phyloP scores from a whole-genome alignment of 1,140 invertebrate genomes.

The Aphelenchoides fujianensis region DNA sequence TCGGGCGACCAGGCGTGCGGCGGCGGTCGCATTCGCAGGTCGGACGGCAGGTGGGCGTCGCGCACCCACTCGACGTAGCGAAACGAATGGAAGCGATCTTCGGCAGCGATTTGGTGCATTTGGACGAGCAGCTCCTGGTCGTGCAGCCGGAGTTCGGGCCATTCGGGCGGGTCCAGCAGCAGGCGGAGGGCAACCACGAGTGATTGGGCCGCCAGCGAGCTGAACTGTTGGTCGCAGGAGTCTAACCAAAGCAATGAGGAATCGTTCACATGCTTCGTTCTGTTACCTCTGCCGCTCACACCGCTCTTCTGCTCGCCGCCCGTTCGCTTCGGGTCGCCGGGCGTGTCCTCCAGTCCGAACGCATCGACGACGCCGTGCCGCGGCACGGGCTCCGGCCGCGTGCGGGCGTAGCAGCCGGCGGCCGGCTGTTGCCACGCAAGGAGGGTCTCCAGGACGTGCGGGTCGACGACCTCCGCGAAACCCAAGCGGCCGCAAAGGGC shows the following conservation, averaged over 20 bases:
- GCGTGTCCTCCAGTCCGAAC: not conserved
- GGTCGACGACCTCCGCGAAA: constrained; percentile 43
- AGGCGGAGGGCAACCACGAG: constrained; percentile 20
- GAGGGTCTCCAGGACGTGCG: constrained; percentile 35
- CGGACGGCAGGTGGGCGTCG: constrained; percentile 30
- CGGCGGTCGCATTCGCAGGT: constrained; percentile 38
- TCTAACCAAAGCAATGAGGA: too few species aligned
- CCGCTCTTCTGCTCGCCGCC: not conserved
- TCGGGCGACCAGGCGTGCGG: constrained; percentile 45
- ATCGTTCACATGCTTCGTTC: too few species aligned
- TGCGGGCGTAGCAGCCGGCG: constrained; percentile 38
- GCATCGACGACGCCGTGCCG: constrained; percentile 29
- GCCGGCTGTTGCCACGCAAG: constrained; percentile 40
- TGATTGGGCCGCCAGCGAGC: constrained; percentile 15
- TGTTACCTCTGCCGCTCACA: too few species aligned
- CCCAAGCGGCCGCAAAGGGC: constrained; percentile 38
- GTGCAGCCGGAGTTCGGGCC: constrained; percentile 31
- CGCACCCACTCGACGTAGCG: constrained; percentile 45
- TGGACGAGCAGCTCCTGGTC: constrained; percentile 41
- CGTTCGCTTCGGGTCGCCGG: not conserved
- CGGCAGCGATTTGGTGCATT: constrained; percentile 36
- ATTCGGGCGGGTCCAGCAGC: constrained; percentile 39
- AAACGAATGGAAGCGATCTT: constrained; percentile 32
- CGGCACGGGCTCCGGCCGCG: constrained; percentile 37
- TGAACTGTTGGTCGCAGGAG: constrained; percentile 17